Conservation (phyloP, 30 jellyfish, hydroid and myxozoan genomes). For the Hydra vulgaris region DNA sequence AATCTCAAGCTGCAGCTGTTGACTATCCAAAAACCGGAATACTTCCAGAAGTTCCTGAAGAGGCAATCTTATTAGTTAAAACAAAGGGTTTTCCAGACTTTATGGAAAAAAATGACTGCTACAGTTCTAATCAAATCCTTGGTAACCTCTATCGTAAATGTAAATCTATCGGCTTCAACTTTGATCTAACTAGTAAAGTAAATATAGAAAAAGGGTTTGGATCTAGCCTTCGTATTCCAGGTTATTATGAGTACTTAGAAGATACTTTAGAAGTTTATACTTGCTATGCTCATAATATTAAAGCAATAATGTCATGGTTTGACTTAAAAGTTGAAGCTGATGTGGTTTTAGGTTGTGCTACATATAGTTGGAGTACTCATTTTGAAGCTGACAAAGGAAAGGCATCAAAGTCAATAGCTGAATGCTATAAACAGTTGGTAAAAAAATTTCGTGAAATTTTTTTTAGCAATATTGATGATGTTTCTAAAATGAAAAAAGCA, state of each 20-base stretch:
- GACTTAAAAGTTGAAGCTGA: constrained; percentile 57
- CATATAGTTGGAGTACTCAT: constrained; percentile 41
- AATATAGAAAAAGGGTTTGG: constrained; percentile 15
- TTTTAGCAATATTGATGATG: constrained; percentile 28
- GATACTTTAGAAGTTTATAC: constrained; percentile 43
- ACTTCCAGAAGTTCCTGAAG: constrained; percentile 43
- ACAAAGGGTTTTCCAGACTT: constrained; percentile 56
- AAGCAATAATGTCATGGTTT: constrained; percentile 35
- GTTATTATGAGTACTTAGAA: constrained; percentile 25
- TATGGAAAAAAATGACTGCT: constrained; percentile 49
- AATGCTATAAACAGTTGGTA: constrained; percentile 31
- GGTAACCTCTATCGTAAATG: constrained; percentile 63
- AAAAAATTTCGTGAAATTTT: constrained; percentile 45
- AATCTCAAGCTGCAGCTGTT: constrained; percentile 73
- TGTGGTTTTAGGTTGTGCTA: constrained; percentile 52
- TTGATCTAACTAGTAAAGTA: constrained; percentile 32
- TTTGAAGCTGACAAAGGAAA: constrained; percentile 58
- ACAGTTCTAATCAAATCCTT: constrained; percentile 44
- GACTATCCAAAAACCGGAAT: constrained; percentile 83
- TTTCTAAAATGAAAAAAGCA: constrained; percentile 38
- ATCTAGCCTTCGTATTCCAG: constrained; percentile 42
- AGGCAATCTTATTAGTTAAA: constrained; percentile 24
- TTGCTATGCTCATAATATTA: constrained; percentile 24
- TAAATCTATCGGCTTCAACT: constrained; percentile 44
- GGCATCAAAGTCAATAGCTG: constrained; percentile 35